A percentile compares a stretch with the other conserved stretches of the same genome.
Conservation (phyloP, 2,113 vertebrate genomes). For the Elgaria multicarinata region DNA sequence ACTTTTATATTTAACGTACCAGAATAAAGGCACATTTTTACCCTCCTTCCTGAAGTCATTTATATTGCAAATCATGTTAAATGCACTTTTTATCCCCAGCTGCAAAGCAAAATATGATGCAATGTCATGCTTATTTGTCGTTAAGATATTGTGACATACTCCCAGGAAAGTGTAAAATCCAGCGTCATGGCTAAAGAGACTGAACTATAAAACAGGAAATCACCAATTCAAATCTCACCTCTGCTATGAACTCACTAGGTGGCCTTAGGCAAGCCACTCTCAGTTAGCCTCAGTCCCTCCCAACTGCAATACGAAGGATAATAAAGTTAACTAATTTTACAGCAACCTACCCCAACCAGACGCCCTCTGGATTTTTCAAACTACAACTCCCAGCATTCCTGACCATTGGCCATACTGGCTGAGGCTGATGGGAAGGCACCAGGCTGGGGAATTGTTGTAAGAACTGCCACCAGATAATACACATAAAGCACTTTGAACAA, state of each 20-base stretch:
- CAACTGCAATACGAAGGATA: not conserved
- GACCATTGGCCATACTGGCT: too few species aligned
- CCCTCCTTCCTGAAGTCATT: not conserved
- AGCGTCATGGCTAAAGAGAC: not conserved
- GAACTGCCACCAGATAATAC: too few species aligned
- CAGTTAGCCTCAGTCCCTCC: not conserved
- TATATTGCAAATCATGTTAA: slow-evolving; percentile 22
- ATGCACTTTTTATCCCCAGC: not conserved
- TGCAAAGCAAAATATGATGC: not conserved
- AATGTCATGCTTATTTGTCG: not conserved
- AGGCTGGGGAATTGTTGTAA: too few species aligned
- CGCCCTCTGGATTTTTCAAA: too few species aligned
- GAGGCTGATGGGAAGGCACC: too few species aligned
- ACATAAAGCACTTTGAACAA: too few species aligned
- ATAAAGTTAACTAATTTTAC: not conserved
- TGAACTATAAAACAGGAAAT: not conserved
- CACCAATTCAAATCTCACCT: not conserved
- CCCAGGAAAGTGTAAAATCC: not conserved
- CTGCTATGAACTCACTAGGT: not conserved
- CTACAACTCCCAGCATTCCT: too few species aligned
- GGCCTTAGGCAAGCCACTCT: not conserved
- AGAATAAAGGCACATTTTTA: not conserved
- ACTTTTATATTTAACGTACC: slow-evolving; percentile 9
- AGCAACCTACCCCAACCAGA: too few species aligned
- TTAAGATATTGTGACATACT: not conserved